These are phyloP conservation scores for Caenorhabditis plicata DNA, from an alignment of 2,888 invertebrate species.

Conservation along the genomic window DNA sequence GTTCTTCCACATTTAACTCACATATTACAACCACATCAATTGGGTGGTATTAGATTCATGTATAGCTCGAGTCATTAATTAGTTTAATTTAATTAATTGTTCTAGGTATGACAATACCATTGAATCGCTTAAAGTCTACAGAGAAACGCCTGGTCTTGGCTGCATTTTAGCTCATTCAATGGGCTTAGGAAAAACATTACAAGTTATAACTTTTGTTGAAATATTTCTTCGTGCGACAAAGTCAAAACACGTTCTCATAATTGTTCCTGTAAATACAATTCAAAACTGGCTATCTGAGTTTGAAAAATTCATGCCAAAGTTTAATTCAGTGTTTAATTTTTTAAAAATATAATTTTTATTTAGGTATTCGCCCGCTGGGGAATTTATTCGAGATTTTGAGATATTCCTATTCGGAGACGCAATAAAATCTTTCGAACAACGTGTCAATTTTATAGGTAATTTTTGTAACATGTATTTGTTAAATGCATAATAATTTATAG, in stretches of 20 bases:
- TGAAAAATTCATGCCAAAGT: slow-evolving; percentile 87
- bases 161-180: slow-evolving; percentile 92
- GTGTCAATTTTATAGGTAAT: slow-evolving; percentile 77
- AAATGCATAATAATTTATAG: slow-evolving; percentile 57
- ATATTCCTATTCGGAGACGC: slow-evolving; percentile 89
- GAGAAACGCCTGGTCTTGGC: slow-evolving; percentile 85
- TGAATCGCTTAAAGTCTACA: slow-evolving; percentile 85
- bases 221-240: slow-evolving; percentile 87
- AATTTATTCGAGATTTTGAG: slow-evolving; percentile 75
- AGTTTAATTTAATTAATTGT: slow-evolving; percentile 1
- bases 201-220: slow-evolving; percentile 90
- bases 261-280: slow-evolving; percentile 96
- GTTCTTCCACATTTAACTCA: slow-evolving; percentile 53
- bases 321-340: too few species aligned
- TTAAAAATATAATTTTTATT: too few species aligned
- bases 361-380: slow-evolving; percentile 23
- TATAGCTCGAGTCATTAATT: slow-evolving; percentile 14
- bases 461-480: slow-evolving; percentile 4
- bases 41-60: slow-evolving; percentile 61
- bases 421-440: slow-evolving; percentile 84
- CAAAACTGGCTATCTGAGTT: slow-evolving; percentile 94
- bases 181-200: slow-evolving; percentile 96
- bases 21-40: slow-evolving; percentile 58
- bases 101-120: slow-evolving; percentile 85
- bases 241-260: slow-evolving; percentile 86